Percentiles rank a stretch among this genome's conserved stretches.
Evolutionary conservation across 2,113 vertebrate genomes (phyloP).

Genomic region (Callochromis pleurospilus): DNA sequence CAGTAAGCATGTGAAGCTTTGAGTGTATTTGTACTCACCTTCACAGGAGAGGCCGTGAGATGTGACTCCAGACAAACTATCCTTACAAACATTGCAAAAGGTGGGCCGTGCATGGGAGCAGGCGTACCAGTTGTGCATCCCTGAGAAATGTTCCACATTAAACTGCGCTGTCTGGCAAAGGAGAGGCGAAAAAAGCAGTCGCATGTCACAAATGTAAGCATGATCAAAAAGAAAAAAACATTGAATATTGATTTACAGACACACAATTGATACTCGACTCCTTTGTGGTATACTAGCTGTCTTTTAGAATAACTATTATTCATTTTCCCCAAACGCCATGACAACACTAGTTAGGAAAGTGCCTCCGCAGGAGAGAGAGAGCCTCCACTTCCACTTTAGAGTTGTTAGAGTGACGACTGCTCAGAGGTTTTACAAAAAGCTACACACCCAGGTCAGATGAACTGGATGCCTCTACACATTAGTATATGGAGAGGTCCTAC

Average conservation of each 20-base stretch:
- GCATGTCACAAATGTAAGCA: neutral
- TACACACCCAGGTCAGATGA: neutral
- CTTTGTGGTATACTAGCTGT: neutral
- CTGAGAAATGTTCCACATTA: constrained; percentile 99
- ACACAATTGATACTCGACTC: neutral
- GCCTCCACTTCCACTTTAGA: neutral
- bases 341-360: neutral
- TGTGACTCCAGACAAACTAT: constrained; percentile 95
- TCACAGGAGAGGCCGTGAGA: constrained; percentile 98
- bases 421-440: neutral
- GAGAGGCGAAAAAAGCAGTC: constrained; percentile 74
- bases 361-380: neutral
- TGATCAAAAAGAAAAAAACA: neutral
- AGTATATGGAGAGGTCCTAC: neutral
- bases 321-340: neutral
- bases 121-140: constrained; percentile 99
- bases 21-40: constrained; percentile 72
- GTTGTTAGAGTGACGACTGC: neutral
- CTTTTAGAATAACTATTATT: neutral
- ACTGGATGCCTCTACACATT: neutral
- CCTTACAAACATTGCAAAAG: constrained; percentile 97
- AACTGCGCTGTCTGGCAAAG: constrained; percentile 95
- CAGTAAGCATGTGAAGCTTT: neutral
- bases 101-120: constrained; percentile 97
- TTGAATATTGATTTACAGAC: neutral